phyloP scores from a whole-genome alignment of 1,140 invertebrate species.

The Potamilus streckersoni region DNA sequence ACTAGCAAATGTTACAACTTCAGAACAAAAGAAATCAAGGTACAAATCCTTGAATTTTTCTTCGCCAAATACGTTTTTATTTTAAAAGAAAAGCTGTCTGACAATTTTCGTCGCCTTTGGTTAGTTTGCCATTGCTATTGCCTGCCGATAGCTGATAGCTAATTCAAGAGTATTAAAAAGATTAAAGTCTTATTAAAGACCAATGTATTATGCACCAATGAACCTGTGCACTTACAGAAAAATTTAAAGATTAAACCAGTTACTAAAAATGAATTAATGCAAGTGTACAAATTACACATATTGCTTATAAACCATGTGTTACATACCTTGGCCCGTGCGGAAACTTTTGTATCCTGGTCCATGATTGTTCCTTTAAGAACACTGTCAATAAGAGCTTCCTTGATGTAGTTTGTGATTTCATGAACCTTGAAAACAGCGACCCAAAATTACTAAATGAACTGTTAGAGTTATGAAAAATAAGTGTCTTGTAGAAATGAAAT shows the following conservation, averaged over 20 bases:
- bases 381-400: constrained; percentile 15
- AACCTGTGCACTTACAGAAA: background rate
- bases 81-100: too few relatives aligned
- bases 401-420: constrained; percentile 28
- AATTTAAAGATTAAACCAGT: background rate
- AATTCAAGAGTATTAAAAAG: too few relatives aligned
- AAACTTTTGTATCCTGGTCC: constrained; percentile 19
- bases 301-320: background rate
- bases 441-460: background rate
- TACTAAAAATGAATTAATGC: background rate
- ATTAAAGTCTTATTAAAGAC: too few relatives aligned
- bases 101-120: too few relatives aligned
- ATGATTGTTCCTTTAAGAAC: constrained; percentile 18
- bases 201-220: background rate
- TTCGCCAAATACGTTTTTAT: too few relatives aligned
- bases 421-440: constrained; percentile 9
- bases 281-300: background rate
- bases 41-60: too few relatives aligned
- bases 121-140: too few relatives aligned
- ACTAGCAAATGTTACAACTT: too few relatives aligned
- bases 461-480: background rate
- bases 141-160: too few relatives aligned
- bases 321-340: constrained; percentile 26
- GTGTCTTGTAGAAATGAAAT: background rate
- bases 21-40: too few relatives aligned